These are phyloP conservation scores for Girardia tigrina DNA, from an alignment of 2,888 invertebrate genomes.

Conservation along the genomic window DNA sequence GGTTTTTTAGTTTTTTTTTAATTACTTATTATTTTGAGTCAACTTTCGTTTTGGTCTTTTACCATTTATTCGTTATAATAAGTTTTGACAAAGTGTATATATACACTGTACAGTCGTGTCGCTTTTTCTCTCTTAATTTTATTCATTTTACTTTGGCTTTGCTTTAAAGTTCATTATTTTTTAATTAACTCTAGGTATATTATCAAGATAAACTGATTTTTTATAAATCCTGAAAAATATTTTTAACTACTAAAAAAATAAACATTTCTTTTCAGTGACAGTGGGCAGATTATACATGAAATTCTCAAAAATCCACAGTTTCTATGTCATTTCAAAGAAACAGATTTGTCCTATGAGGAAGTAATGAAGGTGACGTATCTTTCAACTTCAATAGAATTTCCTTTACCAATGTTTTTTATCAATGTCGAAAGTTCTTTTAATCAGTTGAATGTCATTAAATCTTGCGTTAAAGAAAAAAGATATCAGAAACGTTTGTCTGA, in stretches of 20 bases:
- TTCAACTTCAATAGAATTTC: not conserved
- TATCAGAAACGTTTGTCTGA: not conserved
- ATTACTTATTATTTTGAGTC: too few species aligned
- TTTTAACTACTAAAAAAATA: not conserved
- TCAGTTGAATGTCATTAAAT: slow-evolving; percentile 4
- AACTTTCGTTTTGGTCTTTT: too few species aligned
- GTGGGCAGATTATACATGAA: not conserved
- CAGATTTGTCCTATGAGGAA: not conserved
- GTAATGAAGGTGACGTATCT: not conserved
- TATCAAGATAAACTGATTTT: too few species aligned
- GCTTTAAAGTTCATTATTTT: too few species aligned
- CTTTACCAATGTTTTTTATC: slow-evolving; percentile 1
- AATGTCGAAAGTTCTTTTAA: not conserved
- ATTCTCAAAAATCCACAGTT: not conserved
- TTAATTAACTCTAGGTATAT: too few species aligned
- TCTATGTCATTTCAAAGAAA: not conserved
- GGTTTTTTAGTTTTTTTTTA: too few species aligned
- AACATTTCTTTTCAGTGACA: not conserved
- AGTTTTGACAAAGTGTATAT: too few species aligned
- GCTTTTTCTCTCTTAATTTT: too few species aligned
- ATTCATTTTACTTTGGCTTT: too few species aligned
- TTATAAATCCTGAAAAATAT: not conserved
- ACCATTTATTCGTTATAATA: too few species aligned
- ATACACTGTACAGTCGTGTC: too few species aligned
- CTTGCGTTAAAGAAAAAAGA: not conserved